Conservation (phyloP, 2,888 invertebrate genomes). For the Stenurella melanura region DNA sequence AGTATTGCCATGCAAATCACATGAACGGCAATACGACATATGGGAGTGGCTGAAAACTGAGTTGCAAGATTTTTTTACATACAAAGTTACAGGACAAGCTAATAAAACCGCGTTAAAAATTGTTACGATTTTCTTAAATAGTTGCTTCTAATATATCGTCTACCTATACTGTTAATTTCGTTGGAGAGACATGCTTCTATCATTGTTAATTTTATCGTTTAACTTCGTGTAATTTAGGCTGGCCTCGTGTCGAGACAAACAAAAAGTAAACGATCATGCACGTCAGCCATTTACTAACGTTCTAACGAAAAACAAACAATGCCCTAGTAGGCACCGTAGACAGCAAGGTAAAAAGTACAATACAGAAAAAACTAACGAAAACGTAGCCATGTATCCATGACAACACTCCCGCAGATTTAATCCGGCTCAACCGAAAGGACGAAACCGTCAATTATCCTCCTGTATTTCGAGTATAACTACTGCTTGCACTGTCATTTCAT, state of each 20-base stretch:
- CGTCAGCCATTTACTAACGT: not conserved
- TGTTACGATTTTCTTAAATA: too few relatives aligned
- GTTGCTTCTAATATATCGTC: too few relatives aligned
- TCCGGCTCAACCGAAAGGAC: slow-evolving; percentile 7
- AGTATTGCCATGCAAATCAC: too few relatives aligned
- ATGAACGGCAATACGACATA: too few relatives aligned
- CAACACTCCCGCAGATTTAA: slow-evolving; percentile 3
- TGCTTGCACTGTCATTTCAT: not conserved
- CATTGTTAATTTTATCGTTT: too few relatives aligned
- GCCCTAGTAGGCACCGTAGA: not conserved
- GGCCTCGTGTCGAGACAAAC: not conserved
- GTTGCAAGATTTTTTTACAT: too few relatives aligned
- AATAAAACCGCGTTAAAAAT: too few relatives aligned
- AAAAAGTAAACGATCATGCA: not conserved
- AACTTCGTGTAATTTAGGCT: too few relatives aligned
- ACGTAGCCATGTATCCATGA: slow-evolving; percentile 7
- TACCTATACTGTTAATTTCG: too few relatives aligned
- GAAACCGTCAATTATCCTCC: not conserved
- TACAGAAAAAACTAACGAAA: slow-evolving; percentile 3
- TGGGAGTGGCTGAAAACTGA: too few relatives aligned
- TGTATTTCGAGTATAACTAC: not conserved
- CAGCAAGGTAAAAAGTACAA: not conserved
- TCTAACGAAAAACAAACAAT: slow-evolving; percentile 1
- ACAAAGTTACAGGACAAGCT: too few relatives aligned
- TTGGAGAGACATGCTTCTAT: too few relatives aligned